phyloP scores from a whole-genome alignment of 2,888 invertebrate genomes.

The Escarpia spicata region DNA sequence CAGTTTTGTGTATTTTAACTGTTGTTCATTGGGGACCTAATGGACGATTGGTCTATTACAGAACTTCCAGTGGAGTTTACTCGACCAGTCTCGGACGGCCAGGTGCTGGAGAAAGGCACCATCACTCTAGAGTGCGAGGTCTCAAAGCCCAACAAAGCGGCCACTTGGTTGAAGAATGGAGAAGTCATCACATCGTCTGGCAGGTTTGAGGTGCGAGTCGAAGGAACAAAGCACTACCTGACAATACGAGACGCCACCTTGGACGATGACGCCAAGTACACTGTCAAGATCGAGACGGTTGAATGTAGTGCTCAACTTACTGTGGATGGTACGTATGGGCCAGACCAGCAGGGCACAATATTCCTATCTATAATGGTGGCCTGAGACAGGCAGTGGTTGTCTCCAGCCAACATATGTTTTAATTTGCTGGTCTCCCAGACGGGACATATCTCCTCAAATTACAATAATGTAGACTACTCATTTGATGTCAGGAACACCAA shows the following conservation, averaged over 20 bases:
- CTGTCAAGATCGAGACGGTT: slow-evolving; percentile 69
- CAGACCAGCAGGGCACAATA: background rate
- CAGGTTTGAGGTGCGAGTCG: slow-evolving; percentile 39
- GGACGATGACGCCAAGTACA: slow-evolving; percentile 86
- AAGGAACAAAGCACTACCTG: slow-evolving; percentile 65
- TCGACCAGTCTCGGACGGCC: slow-evolving; percentile 54
- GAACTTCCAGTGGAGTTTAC: slow-evolving; percentile 59
- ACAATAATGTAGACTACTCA: too few relatives aligned
- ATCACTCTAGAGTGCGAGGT: slow-evolving; percentile 74
- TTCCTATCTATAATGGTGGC: too few relatives aligned
- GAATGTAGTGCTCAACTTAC: slow-evolving; percentile 37
- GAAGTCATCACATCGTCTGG: slow-evolving; percentile 43
- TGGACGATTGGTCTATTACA: slow-evolving; percentile 37
- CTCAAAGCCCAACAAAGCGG: slow-evolving; percentile 56
- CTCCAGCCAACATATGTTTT: too few relatives aligned
- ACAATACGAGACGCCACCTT: slow-evolving; percentile 84
- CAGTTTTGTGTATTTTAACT: background rate
- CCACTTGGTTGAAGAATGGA: slow-evolving; percentile 62
- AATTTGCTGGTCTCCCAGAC: too few relatives aligned
- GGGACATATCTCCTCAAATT: too few relatives aligned
- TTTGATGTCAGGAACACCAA: too few relatives aligned
- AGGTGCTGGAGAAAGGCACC: slow-evolving; percentile 52
- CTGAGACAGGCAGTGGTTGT: too few relatives aligned
- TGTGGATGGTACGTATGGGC: slow-evolving; percentile 41
- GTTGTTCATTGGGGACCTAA: background rate